phyloP scores from a whole-genome alignment of 1,140 invertebrate genomes.

The Nephila pilipes region DNA sequence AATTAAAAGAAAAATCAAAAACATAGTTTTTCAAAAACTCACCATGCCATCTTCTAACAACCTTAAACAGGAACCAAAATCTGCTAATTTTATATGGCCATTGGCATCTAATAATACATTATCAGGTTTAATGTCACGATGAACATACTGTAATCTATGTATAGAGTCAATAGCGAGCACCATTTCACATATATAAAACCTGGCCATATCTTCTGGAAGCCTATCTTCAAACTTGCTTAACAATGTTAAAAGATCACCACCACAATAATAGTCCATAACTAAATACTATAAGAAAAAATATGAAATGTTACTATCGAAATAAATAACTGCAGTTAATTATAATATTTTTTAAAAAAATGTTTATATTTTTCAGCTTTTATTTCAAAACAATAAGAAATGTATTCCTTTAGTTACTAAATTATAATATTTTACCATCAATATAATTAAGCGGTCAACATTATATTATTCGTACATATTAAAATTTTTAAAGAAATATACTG shows the following conservation, averaged over 20 bases:
- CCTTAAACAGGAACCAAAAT: constrained; percentile 98
- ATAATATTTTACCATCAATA: neutral
- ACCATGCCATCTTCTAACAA: constrained; percentile 93
- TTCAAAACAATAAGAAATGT: too few relatives aligned
- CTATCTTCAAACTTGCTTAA: constrained; percentile 99
- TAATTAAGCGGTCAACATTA: too few relatives aligned
- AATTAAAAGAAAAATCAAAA: neutral
- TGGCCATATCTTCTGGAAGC: constrained; percentile 98
- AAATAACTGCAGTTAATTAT: too few relatives aligned
- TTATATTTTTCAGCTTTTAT: too few relatives aligned
- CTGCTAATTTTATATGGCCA: constrained; percentile 98
- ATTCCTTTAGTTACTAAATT: neutral
- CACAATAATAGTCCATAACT: constrained; percentile 99
- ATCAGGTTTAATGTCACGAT: constrained; percentile 99
- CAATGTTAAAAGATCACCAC: constrained; percentile 96
- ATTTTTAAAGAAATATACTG: too few relatives aligned
- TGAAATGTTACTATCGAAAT: neutral
- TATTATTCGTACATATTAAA: too few relatives aligned
- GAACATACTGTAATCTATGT: constrained; percentile 97
- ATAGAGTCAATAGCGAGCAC: constrained; percentile 98
- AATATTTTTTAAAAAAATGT: too few relatives aligned
- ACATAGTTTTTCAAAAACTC: neutral
- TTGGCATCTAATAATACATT: constrained; percentile 98
- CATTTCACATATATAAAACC: constrained; percentile 99
- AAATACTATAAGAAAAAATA: constrained; percentile 89